Percentiles rank a stretch among this genome's conserved stretches.
phyloP scores from a whole-genome alignment of 2,113 vertebrate species.

The Stigmatopora nigra region DNA sequence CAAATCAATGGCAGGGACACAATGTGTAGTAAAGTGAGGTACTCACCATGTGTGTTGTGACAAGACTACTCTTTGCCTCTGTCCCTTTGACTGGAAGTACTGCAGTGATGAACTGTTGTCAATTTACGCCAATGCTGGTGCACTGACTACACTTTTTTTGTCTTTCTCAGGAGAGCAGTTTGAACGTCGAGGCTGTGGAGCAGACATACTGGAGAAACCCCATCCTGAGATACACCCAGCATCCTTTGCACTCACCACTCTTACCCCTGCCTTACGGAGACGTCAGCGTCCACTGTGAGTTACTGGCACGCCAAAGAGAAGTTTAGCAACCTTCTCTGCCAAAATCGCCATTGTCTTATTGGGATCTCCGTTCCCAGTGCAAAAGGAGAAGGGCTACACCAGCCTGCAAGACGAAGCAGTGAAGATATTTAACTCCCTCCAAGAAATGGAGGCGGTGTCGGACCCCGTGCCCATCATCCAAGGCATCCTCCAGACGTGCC shows the following conservation, averaged over 20 bases:
- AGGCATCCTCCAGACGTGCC: slow-evolving; percentile 89
- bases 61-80: slow-evolving; percentile 7
- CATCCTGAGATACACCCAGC: slow-evolving; percentile 87
- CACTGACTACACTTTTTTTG: neutral
- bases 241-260: slow-evolving; percentile 86
- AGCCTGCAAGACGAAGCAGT: slow-evolving; percentile 89
- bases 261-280: slow-evolving; percentile 85
- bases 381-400: slow-evolving; percentile 86
- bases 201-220: slow-evolving; percentile 88
- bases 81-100: slow-evolving; percentile 8
- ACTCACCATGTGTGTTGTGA: slow-evolving; percentile 47
- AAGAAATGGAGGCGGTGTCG: slow-evolving; percentile 84
- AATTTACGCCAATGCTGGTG: neutral
- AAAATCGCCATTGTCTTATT: neutral
- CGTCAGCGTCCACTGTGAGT: slow-evolving; percentile 75
- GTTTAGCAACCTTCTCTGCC: neutral
- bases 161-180: slow-evolving; percentile 76
- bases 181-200: slow-evolving; percentile 83
- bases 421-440: slow-evolving; percentile 90
- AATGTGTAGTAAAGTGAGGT: slow-evolving; percentile 67
- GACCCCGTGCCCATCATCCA: slow-evolving; percentile 89
- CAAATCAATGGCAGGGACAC: slow-evolving; percentile 58
- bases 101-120: neutral
- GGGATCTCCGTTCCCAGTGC: slow-evolving; percentile 65
- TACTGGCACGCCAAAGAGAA: neutral